Base-by-base conservation (phyloP, 1,140 invertebrate genomes). In the Melitaea cinxia region DNA sequence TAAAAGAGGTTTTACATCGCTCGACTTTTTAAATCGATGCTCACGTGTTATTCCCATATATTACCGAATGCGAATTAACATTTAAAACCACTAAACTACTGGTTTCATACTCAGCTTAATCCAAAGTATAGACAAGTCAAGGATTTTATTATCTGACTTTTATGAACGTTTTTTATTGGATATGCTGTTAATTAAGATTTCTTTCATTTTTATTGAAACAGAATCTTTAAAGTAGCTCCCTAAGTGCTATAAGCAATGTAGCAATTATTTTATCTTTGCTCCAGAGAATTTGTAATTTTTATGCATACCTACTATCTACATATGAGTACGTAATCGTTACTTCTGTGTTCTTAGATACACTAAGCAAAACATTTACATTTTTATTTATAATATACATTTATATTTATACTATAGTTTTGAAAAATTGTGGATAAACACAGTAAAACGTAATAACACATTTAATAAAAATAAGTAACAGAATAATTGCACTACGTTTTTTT, bases 61-160 rank as follows among this genome's bases (percentile, higher is more conserved):
- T 12, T 33, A 28, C 30, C 52, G 47, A 50, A 70, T 24, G 62
- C 45, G 53, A 62, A 70, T 70, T 70, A 70, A 53, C 63, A 70
- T 72, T 68, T 64, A 58, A 68, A 72, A 50, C 30, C 45, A 57
- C 65, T 68, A 65, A 65, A 65, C 58, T 65, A 68, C 63, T 65
- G 59, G 49, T 65, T 70, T 65, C 55, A 65, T 70, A 39, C 53
- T 56, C 47, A 28, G 35, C 23, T 53, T 60, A 49, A 28, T 60
- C 60, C 47, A 62, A 67, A 56, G 65, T 69, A 59, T 37, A 58
- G 56, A 55, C 55, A 33, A 55, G 30, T 69, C 67, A 55, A 69
- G 60, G 60, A 68, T 58, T 69, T 63, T 69, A 64, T 58, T 54
- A 45, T 62, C 55, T 64, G 50, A 60, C 67, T 59, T 69, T 69